Conservation (phyloP, 2,888 invertebrate genomes). For the Dione vanillae region DNA sequence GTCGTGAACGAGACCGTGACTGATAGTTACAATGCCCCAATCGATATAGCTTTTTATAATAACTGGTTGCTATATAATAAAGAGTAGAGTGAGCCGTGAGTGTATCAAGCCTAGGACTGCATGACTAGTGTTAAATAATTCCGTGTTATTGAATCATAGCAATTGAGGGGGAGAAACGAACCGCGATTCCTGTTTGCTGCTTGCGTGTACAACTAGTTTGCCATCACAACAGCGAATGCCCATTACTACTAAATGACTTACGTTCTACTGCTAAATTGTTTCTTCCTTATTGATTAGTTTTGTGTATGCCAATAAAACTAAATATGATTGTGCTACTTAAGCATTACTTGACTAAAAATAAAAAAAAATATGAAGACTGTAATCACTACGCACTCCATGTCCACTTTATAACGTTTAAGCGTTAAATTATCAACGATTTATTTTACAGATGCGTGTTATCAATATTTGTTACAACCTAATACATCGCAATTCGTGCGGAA, state of each 20-base stretch:
- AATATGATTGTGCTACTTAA: background rate
- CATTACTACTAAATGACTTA: slow-evolving; percentile 38
- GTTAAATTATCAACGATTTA: background rate
- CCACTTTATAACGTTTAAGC: too few relatives aligned
- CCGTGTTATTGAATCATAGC: slow-evolving; percentile 62
- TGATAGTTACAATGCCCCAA: slow-evolving; percentile 67
- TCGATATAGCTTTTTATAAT: slow-evolving; percentile 49
- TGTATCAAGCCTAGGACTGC: slow-evolving; percentile 39
- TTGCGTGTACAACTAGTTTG: slow-evolving; percentile 63
- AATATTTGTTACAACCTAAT: background rate
- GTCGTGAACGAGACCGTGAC: slow-evolving; percentile 69
- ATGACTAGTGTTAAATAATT: slow-evolving; percentile 49
- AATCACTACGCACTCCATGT: background rate
- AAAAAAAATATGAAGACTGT: background rate
- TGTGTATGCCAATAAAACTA: background rate
- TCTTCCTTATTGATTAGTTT: background rate
- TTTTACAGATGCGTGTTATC: slow-evolving; percentile 2
- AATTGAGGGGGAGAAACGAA: slow-evolving; percentile 60
- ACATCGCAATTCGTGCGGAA: slow-evolving; percentile 9
- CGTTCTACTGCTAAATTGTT: slow-evolving; percentile 4
- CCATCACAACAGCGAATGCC: slow-evolving; percentile 49
- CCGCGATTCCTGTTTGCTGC: slow-evolving; percentile 69
- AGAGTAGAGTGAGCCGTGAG: slow-evolving; percentile 39
- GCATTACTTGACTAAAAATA: background rate
- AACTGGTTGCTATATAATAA: slow-evolving; percentile 38